Conservation (phyloP, 2,113 vertebrate genomes). For the Eudyptes chrysolophus region DNA sequence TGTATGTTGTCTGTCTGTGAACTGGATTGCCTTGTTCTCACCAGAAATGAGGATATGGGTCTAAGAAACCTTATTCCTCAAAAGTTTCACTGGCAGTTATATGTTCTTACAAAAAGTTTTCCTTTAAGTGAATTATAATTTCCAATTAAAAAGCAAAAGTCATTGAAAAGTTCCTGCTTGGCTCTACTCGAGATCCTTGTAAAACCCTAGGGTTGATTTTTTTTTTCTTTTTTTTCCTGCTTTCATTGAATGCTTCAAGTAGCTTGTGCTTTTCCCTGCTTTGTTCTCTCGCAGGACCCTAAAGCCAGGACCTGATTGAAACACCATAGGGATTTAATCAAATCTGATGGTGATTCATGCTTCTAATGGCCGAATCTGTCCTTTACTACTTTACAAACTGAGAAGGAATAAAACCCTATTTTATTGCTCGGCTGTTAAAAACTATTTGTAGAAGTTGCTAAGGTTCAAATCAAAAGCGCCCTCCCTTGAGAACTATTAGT, state of each 20-base stretch:
- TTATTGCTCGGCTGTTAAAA: slow-evolving; percentile 70
- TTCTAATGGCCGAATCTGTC: slow-evolving; percentile 35
- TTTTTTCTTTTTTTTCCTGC: neutral
- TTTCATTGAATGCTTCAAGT: neutral
- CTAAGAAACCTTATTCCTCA: neutral
- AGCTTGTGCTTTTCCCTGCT: neutral
- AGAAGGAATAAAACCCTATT: slow-evolving; percentile 62
- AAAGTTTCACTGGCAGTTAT: neutral
- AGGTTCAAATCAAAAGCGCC: slow-evolving; percentile 71
- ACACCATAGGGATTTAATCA: slow-evolving; percentile 57
- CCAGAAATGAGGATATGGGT: neutral
- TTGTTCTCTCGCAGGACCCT: neutral
- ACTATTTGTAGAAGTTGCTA: slow-evolving; percentile 75
- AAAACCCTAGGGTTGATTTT: neutral
- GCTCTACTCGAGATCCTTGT: neutral
- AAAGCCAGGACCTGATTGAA: slow-evolving; percentile 18
- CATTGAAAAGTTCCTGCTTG: slow-evolving; percentile 34
- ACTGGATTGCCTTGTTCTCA: neutral
- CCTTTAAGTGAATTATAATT: slow-evolving; percentile 12
- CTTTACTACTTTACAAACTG: slow-evolving; percentile 64
- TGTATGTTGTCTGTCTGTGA: neutral
- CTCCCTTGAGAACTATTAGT: slow-evolving; percentile 72
- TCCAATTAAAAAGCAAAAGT: neutral
- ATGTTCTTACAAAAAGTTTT: neutral
- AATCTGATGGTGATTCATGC: slow-evolving; percentile 44